Evolutionary conservation across 92 coral and sea anemone species (phyloP).

Genomic region (Isaurus tuberculatus): DNA sequence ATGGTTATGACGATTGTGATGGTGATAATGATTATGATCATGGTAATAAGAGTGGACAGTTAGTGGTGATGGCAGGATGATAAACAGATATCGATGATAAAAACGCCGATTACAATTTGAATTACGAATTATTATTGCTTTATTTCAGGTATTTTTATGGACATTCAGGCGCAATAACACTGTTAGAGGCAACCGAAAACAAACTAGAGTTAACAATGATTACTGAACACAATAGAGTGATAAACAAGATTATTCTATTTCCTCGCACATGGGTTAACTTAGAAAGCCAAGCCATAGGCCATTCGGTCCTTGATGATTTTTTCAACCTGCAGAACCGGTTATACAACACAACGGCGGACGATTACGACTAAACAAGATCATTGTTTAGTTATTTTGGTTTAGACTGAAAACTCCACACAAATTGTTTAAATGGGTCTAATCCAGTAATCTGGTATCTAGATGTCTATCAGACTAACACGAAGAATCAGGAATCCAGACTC

Average conservation of each 20-base stretch:
- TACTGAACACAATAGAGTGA: slow-evolving; percentile 45
- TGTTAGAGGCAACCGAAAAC: slow-evolving; percentile 77
- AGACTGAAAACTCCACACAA: not conserved
- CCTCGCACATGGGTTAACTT: slow-evolving; percentile 52
- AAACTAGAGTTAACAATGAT: slow-evolving; percentile 55
- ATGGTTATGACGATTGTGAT: not conserved
- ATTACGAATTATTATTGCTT: not conserved
- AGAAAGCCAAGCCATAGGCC: not conserved
- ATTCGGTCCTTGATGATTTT: slow-evolving; percentile 51
- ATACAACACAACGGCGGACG: slow-evolving; percentile 17
- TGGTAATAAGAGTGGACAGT: too few species aligned
- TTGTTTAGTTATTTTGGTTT: not conserved
- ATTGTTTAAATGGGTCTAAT: not conserved
- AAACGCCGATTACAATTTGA: not conserved
- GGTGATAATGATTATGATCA: not conserved
- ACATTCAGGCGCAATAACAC: slow-evolving; percentile 69
- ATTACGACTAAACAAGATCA: not conserved
- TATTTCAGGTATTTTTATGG: slow-evolving; percentile 74
- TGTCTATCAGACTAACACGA: too few species aligned
- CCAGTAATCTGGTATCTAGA: not conserved
- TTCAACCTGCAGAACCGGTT: slow-evolving; percentile 56
- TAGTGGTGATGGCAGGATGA: not conserved
- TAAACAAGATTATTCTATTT: slow-evolving; percentile 46
- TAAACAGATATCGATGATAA: not conserved
- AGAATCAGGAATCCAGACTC: too few species aligned